Percentiles rank a stretch among this genome's conserved stretches.
phyloP scores from a whole-genome alignment of 1,140 invertebrate species.

The Ptiloglossa arizonensis region DNA sequence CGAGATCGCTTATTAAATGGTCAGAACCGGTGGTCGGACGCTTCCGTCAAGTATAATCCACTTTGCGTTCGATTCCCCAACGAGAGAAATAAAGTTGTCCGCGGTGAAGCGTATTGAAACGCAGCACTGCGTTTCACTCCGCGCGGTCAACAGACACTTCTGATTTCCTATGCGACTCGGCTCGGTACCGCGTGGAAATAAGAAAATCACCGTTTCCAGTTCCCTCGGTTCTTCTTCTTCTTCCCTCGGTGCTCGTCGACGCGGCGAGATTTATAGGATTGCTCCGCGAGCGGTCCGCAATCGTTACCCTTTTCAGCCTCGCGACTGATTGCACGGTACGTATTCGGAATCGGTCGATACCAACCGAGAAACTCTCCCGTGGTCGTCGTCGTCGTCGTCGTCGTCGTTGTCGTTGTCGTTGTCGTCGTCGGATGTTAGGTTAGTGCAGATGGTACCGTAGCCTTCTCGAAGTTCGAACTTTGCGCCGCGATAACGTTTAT shows the following conservation, averaged over 20 bases:
- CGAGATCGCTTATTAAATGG: neutral
- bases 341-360: neutral
- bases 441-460: neutral
- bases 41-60: neutral
- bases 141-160: neutral
- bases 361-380: neutral
- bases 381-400: too few species aligned
- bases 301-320: constrained; percentile 33
- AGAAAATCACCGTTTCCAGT: constrained; percentile 35
- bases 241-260: too few species aligned
- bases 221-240: too few species aligned
- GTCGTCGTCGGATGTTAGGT: neutral
- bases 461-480: neutral
- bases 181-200: constrained; percentile 36
- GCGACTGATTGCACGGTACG: constrained; percentile 19
- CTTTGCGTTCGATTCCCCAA: neutral
- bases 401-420: too few species aligned
- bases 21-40: neutral
- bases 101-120: neutral
- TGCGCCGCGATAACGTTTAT: neutral
- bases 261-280: constrained; percentile 46
- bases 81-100: neutral
- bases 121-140: too few species aligned
- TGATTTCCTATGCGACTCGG: constrained; percentile 4
- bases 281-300: constrained; percentile 5